Evolutionary conservation across 2,888 invertebrate genomes (phyloP).

Genomic region (Eueremaeus valkanovi): DNA sequence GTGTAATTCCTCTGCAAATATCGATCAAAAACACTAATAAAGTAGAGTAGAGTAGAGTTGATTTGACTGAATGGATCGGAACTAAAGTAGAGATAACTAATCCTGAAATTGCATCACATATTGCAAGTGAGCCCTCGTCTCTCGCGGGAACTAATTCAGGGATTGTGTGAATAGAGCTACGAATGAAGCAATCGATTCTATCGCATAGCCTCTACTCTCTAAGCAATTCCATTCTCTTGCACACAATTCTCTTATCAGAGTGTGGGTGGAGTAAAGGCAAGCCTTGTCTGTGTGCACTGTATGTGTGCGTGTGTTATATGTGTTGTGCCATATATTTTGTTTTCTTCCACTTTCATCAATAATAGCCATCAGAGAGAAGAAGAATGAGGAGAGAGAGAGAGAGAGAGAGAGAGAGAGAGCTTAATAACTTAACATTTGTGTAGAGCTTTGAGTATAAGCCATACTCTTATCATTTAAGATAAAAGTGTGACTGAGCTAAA

Average conservation of each 20-base stretch:
- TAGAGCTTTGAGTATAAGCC: neutral
- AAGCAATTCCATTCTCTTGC: neutral
- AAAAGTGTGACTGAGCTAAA: conserved; percentile 11
- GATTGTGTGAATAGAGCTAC: neutral
- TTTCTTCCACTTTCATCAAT: conserved; percentile 21
- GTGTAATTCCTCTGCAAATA: no score
- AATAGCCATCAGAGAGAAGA: conserved; percentile 39
- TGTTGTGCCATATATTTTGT: conserved; percentile 3
- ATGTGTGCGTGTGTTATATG: no score
- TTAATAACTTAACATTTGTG: neutral
- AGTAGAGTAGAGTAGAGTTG: neutral
- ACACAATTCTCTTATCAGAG: conserved; percentile 25
- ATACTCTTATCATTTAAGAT: conserved; percentile 22
- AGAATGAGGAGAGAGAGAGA: conserved; percentile 36
- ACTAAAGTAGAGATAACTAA: conserved; percentile 14
- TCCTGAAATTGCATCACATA: conserved; percentile 28
- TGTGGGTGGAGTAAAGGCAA: conserved; percentile 15
- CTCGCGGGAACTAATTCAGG: conserved; percentile 18
- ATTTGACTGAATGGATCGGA: neutral
- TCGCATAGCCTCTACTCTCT: neutral
- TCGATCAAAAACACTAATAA: neutral
- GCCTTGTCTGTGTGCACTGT: no score
- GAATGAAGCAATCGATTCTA: no score
- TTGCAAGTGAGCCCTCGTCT: neutral
- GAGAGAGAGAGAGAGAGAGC: conserved; percentile 37